Conservation (phyloP, 2,797 vertebrate species). For the Muscicapa comitata region DNA sequence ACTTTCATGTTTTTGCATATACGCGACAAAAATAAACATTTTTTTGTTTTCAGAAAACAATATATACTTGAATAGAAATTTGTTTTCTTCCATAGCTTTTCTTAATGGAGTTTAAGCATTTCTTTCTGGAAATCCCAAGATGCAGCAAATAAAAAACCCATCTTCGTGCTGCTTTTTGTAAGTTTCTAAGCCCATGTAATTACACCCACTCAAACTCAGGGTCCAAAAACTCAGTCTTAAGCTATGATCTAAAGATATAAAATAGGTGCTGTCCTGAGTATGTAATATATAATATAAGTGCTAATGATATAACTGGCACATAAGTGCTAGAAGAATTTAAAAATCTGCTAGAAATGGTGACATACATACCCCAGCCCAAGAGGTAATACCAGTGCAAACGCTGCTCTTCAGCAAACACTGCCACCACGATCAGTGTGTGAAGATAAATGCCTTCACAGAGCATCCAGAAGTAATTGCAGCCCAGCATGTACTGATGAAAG, state of each 20-base stretch:
- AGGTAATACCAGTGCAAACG: conserved; percentile 95
- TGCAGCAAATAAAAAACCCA: background rate
- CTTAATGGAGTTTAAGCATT: background rate
- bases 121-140: background rate
- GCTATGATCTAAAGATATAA: background rate
- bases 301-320: accelerated
- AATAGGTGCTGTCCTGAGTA: too few species aligned
- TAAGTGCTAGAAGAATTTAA: background rate
- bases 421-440: conserved; percentile 93
- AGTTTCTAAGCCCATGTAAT: background rate
- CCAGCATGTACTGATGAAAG: conserved; percentile 95
- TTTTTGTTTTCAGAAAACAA: background rate
- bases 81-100: background rate
- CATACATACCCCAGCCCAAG: conserved; percentile 91
- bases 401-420: conserved; percentile 91
- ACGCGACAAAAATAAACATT: background rate
- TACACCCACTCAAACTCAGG: background rate
- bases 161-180: background rate
- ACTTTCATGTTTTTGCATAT: background rate
- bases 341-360: background rate
- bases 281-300: too few species aligned
- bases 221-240: background rate
- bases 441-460: conserved; percentile 97
- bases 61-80: background rate
- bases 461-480: conserved; percentile 99